Percentiles rank a stretch among this genome's conserved stretches.
These are phyloP conservation scores for Rhizomys pruinosus DNA, from an alignment of 2,113 vertebrate species.

Conservation along the genomic window DNA sequence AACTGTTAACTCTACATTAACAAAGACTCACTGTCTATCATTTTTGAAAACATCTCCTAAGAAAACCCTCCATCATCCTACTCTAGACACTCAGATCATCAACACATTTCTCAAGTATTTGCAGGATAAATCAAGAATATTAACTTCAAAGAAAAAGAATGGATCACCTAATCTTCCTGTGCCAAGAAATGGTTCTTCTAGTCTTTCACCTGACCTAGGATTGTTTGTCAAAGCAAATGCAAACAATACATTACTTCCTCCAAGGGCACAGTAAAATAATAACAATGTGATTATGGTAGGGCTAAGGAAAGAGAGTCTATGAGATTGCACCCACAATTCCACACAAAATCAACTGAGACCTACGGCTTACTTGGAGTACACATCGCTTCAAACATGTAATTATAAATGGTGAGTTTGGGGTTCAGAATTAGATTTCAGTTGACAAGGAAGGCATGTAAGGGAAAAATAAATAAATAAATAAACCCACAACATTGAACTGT, in stretches of 20 bases:
- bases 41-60: constrained; percentile 14
- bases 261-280: not conserved
- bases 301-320: not conserved
- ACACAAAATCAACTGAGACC: not conserved
- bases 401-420: not conserved
- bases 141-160: not conserved
- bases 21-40: not conserved
- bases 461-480: not conserved
- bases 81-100: not conserved
- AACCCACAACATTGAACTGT: not conserved
- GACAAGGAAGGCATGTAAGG: not conserved
- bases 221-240: constrained; percentile 2
- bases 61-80: not conserved
- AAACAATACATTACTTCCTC: not conserved
- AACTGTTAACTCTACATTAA: constrained; percentile 15
- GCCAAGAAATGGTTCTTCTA: not conserved
- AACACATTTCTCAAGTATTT: not conserved
- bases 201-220: not conserved
- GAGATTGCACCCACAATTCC: not conserved
- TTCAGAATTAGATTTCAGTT: constrained; percentile 16
- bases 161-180: not conserved
- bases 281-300: not conserved
- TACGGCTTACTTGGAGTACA: not conserved
- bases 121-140: not conserved
- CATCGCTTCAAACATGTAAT: not conserved